Evolutionary conservation across 1,140 invertebrate genomes (phyloP).

Genomic region (Campoletis sonorensis): DNA sequence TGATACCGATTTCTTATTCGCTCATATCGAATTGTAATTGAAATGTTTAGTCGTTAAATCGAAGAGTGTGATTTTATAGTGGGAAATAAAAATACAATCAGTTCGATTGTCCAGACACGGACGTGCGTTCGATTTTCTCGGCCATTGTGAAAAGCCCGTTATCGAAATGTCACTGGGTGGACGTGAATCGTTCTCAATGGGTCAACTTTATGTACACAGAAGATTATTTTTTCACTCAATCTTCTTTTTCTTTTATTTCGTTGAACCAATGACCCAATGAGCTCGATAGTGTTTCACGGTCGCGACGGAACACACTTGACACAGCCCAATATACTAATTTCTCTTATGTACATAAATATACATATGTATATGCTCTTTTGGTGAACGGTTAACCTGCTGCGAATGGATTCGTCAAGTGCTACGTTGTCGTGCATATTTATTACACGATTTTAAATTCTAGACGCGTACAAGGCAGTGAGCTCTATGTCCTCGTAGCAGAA

Average conservation of each 20-base stretch:
- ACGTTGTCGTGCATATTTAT: conserved; percentile 18
- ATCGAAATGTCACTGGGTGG: conserved; percentile 56
- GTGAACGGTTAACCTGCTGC: conserved; percentile 13
- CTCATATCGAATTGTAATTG: too few species aligned
- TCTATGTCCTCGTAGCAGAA: conserved; percentile 24
- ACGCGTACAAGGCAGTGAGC: neutral
- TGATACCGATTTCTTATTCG: conserved; percentile 5
- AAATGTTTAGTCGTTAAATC: too few species aligned
- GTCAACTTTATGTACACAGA: neutral
- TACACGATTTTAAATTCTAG: conserved; percentile 27
- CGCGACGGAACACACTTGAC: conserved; percentile 29
- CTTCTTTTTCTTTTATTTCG: conserved; percentile 54
- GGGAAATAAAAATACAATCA: neutral
- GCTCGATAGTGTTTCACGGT: conserved; percentile 62
- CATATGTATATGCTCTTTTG: neutral
- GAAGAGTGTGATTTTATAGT: too few species aligned
- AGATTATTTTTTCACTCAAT: neutral
- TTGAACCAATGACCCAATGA: conserved; percentile 68
- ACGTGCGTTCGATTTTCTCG: neutral
- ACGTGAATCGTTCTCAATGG: conserved; percentile 48
- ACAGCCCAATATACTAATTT: conserved; percentile 39
- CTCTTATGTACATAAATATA: neutral
- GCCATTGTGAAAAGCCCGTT: conserved; percentile 53
- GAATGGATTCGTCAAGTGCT: neutral
- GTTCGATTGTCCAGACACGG: neutral